Conservation (phyloP, 2,797 vertebrate genomes). For the Enteromius treurensis region DNA sequence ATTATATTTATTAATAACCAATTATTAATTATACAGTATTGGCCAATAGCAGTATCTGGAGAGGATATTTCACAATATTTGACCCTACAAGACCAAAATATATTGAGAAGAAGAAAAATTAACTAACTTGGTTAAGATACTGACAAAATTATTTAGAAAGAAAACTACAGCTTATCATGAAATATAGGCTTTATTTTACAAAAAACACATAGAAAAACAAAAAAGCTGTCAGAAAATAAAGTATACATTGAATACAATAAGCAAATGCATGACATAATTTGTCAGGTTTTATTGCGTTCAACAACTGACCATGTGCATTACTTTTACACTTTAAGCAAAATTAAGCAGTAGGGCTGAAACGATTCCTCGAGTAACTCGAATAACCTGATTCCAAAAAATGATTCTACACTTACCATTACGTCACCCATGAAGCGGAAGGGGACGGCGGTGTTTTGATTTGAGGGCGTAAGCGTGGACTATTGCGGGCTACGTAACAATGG, state of each 20-base stretch:
- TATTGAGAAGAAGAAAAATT: background rate
- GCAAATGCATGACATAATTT: background rate
- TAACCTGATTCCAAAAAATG: no score
- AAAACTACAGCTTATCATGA: background rate
- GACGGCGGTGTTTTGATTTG: no score
- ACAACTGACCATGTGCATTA: background rate
- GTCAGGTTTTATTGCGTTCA: background rate
- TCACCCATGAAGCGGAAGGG: no score
- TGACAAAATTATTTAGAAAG: background rate
- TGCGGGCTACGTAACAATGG: no score
- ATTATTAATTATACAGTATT: background rate
- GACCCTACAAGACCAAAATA: background rate
- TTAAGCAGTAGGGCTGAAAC: no score
- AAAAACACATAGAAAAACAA: background rate
- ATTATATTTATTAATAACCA: background rate
- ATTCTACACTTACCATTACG: no score
- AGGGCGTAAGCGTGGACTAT: no score
- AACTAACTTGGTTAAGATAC: background rate
- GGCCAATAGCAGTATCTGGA: background rate
- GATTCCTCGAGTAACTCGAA: no score
- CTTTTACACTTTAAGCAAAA: background rate
- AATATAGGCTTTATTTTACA: background rate
- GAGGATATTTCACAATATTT: background rate
- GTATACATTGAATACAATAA: background rate
- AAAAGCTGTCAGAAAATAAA: background rate